Evolutionary conservation across 35 echinoderm and acorn worm species (phyloP), one percentile per base, ranked within the genome.

Genomic region (Patiria miniata): DNA sequence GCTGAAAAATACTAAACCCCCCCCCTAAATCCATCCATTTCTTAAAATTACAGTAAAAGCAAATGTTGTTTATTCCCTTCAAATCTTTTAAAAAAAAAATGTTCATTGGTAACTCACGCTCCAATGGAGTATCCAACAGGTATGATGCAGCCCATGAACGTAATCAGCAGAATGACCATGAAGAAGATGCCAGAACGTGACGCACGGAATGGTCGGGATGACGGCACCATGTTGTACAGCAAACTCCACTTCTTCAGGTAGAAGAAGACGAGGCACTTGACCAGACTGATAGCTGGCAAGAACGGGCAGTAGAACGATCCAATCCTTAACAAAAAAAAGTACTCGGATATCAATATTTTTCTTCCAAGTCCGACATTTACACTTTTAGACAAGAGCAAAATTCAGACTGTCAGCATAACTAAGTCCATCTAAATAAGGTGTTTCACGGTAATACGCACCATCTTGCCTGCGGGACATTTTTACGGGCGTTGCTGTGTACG

Each of bases 191-290:
- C 89, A 0, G 93, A 92, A 8, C 96, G 28, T 3, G 96, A 93
- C 0, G 96, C 96, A 8, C 96, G 79, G 90, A 95, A 99, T 0
- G 96, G 96, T 23, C 93, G 81, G 7, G 90, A 87, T 5, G 96
- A 86, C 16, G 96, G 96, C 40, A 99, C 79, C 92, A 99, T 94
- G 89, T 99, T 99, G 44, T 89, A 90, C 0, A 99, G 65, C 32
- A 99, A 87, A 81, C 96, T 99, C 92, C 92, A 95, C 55, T 99
- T 99, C 69, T 99, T 99, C 19, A 99, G 86, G 86, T 99, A 99
- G 83, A 99, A 99, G 87, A 99, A 86, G 52, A 99, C 68, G 59
- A 98, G 89, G 82, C 85, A 89, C 84, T 99, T 99, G 42, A 87
- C 7, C 7, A 95, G 73, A 39, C 87, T 89, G 89, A 94, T 94